Evolutionary conservation across 2,113 vertebrate species (phyloP), one percentile per base, ranked within the genome.

Genomic region (Recurvirostra avosetta): DNA sequence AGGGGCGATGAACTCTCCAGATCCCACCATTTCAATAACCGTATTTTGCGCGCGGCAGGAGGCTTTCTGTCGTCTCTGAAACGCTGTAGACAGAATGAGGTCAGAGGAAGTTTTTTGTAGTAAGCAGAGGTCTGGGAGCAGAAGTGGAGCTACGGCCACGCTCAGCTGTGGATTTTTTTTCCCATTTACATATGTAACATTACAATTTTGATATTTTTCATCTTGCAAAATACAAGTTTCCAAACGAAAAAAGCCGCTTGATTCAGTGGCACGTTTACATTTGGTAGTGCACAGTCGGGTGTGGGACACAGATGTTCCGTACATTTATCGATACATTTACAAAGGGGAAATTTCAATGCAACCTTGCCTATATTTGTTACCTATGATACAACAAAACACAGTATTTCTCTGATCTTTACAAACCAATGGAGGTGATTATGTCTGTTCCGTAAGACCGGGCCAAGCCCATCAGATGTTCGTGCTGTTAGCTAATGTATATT

Each of bases 211-310:
- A 0, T 50, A 4, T 32, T 62, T 41, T 15, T 23, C 38, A 6
- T 47, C 25, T 23, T 50, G 65, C 16, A 41, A 49, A 84, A 40
- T 11, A 1, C 8, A 17, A 12, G 8, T 14, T 71, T 63, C 50
- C 50, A 36, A 8, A 50, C 8, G 7, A 45, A 45, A 45, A 11
- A 9, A 30, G 34, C 18, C 1, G 0, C 5, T 1, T 6, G 58
- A 6, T 11, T 18, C 16, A 1, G 2, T 6, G 45, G 25, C 7
- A 1, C 11, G 6, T 67, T 67, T 30, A 2, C 5, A 7, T 63
- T 15, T 11, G 59, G 3, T 32, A 11, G 50, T 7, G 26, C 11
- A 11, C 10, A 13, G 2, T 10, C 13, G 9, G 43, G 1, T 30
- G 30, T 13, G 34, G 29, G 34, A 25, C n/a, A 11, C 21, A 15